Evolutionary conservation across 2,888 invertebrate genomes (phyloP).

Genomic region (Eupithecia subfuscata): DNA sequence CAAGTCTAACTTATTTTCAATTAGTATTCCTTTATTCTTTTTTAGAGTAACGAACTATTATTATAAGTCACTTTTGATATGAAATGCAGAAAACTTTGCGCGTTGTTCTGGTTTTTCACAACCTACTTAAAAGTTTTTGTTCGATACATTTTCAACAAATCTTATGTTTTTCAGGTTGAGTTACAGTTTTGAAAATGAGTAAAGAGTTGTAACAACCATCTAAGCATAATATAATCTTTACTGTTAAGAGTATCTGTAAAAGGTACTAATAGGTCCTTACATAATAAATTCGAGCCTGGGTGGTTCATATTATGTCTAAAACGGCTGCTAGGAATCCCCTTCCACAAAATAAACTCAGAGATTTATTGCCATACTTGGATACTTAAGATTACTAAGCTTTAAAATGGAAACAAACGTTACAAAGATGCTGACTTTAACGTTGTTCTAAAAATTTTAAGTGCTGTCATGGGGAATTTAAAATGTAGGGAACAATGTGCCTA

Average conservation of each 20-base stretch:
- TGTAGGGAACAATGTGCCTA: not conserved
- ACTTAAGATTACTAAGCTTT: slow-evolving; percentile 1
- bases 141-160: not conserved
- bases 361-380: slow-evolving; percentile 5
- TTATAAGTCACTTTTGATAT: not conserved
- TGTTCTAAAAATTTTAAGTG: slow-evolving; percentile 12
- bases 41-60: not conserved
- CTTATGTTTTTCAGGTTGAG: not conserved
- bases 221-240: not conserved
- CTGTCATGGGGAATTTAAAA: slow-evolving; percentile 14
- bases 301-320: slow-evolving; percentile 7
- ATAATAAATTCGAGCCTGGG: not conserved
- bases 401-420: slow-evolving; percentile 4
- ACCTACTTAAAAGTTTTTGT: not conserved
- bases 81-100: not conserved
- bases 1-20: slow-evolving; percentile 20
- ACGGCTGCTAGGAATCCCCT: slow-evolving; percentile 1
- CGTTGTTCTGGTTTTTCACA: not conserved
- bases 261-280: not conserved
- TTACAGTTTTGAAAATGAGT: not conserved
- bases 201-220: not conserved
- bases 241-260: not conserved
- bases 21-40: slow-evolving; percentile 12
- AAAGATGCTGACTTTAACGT: not conserved
- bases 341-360: slow-evolving; percentile 1